A percentile compares a stretch with the other conserved stretches of the same genome.
Conservation (phyloP, 1,140 invertebrate genomes). For the Apis laboriosa region DNA sequence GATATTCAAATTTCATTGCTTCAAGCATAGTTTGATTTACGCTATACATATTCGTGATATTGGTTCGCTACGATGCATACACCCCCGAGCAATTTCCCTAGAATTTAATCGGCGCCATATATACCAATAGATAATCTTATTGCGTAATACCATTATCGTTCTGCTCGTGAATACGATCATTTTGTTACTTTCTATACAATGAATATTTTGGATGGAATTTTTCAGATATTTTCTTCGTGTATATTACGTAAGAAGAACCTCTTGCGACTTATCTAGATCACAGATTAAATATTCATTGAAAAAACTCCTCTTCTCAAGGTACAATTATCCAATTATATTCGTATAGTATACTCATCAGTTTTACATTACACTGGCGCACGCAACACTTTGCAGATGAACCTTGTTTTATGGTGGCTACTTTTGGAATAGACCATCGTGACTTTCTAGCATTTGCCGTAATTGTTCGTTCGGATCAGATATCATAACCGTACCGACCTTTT, state of each 20-base stretch:
- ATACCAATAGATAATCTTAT: slow-evolving; percentile 47
- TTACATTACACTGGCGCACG: slow-evolving; percentile 7
- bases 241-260: neutral
- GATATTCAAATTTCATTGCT: neutral
- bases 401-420: slow-evolving; percentile 1
- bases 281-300: neutral
- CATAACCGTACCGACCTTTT: neutral
- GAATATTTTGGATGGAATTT: no score
- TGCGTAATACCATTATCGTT: neutral
- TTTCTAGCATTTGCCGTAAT: slow-evolving; percentile 8
- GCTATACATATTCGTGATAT: slow-evolving; percentile 9
- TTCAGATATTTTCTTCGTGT: no score
- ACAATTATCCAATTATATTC: slow-evolving; percentile 12
- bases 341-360: neutral
- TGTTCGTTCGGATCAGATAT: neutral
- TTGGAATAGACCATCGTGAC: slow-evolving; percentile 7
- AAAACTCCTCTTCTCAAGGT: neutral
- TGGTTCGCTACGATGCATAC: slow-evolving; percentile 1
- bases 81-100: slow-evolving; percentile 30
- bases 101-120: slow-evolving; percentile 49
- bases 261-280: neutral
- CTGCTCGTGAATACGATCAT: slow-evolving; percentile 18
- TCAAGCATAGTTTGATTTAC: slow-evolving; percentile 6
- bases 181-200: no score
- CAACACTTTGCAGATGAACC: slow-evolving; percentile 23